Conservation (phyloP, 1,140 invertebrate genomes). For the Bombus superbus region DNA sequence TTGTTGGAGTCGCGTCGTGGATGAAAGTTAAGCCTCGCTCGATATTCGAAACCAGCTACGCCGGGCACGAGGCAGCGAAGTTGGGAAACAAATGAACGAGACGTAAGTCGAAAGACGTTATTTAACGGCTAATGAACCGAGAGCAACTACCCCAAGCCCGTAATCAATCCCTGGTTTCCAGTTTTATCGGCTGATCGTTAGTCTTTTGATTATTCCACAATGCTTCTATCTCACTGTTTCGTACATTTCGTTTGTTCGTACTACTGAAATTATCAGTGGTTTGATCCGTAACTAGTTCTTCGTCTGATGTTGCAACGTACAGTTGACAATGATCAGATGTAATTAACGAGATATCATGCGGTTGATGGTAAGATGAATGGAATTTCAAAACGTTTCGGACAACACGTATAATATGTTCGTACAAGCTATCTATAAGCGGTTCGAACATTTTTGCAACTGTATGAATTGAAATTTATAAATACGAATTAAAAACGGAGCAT, state of each 20-base stretch:
- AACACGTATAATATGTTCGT: too few relatives aligned
- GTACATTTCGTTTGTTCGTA: not conserved
- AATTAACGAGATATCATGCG: too few relatives aligned
- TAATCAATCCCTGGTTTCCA: constrained; percentile 12
- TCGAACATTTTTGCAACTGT: too few relatives aligned
- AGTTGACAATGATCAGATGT: too few relatives aligned
- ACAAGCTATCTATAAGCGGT: too few relatives aligned
- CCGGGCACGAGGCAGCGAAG: not conserved
- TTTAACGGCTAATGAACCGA: not conserved
- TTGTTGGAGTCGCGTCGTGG: constrained; percentile 8
- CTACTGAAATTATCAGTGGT: too few relatives aligned
- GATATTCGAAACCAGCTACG: constrained; percentile 54
- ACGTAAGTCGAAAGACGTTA: not conserved
- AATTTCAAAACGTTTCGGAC: too few relatives aligned
- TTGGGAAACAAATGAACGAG: constrained; percentile 7
- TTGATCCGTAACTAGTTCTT: too few relatives aligned
- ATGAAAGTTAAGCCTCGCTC: constrained; percentile 55
- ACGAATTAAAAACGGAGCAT: too few relatives aligned
- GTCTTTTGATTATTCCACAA: not conserved
- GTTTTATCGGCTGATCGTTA: not conserved
- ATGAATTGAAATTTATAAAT: too few relatives aligned
- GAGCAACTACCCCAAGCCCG: not conserved
- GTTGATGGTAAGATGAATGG: too few relatives aligned
- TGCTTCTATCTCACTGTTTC: not conserved
- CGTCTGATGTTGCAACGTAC: too few relatives aligned